Percentiles rank a stretch among this genome's conserved stretches.
These are phyloP conservation scores for Netta rufina DNA, from an alignment of 2,797 vertebrate species.

Conservation along the genomic window DNA sequence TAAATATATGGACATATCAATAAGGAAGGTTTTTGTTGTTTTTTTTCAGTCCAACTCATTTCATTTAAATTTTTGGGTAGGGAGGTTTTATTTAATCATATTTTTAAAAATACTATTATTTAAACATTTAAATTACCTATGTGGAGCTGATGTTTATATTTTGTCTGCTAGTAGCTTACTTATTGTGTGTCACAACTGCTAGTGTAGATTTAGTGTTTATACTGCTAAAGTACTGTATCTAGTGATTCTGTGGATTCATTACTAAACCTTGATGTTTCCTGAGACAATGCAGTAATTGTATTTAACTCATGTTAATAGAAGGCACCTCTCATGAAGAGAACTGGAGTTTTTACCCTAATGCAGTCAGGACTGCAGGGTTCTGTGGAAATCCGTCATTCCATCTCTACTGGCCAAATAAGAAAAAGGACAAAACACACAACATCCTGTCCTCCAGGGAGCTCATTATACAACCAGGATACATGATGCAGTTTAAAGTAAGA, in stretches of 20 bases:
- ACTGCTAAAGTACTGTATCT: neutral
- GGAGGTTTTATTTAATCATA: neutral
- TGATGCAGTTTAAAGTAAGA: conserved; percentile 97
- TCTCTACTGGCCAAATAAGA: conserved; percentile 98
- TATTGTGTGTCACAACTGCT: neutral
- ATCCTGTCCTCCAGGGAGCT: conserved; percentile 95
- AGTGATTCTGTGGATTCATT: conserved; percentile 1
- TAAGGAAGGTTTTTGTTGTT: accelerated
- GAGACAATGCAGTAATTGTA: conserved; percentile 31
- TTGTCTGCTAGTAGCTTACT: neutral
- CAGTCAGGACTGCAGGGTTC: conserved; percentile 96
- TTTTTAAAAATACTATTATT: neutral
- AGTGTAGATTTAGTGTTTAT: neutral
- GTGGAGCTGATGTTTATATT: neutral
- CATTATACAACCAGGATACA: conserved; percentile 97
- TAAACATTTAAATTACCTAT: neutral
- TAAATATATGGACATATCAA: neutral
- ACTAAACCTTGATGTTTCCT: conserved; percentile 4
- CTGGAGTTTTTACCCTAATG: conserved; percentile 99
- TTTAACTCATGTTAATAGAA: conserved; percentile 81
- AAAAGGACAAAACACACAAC: conserved; percentile 94
- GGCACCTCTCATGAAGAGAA: conserved; percentile 95
- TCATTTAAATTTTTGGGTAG: neutral
- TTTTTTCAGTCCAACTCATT: neutral
- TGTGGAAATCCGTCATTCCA: conserved; percentile 98